These are phyloP conservation scores for Tympanoctomys barrerae DNA, from an alignment of 2,797 vertebrate genomes.

Conservation along the genomic window DNA sequence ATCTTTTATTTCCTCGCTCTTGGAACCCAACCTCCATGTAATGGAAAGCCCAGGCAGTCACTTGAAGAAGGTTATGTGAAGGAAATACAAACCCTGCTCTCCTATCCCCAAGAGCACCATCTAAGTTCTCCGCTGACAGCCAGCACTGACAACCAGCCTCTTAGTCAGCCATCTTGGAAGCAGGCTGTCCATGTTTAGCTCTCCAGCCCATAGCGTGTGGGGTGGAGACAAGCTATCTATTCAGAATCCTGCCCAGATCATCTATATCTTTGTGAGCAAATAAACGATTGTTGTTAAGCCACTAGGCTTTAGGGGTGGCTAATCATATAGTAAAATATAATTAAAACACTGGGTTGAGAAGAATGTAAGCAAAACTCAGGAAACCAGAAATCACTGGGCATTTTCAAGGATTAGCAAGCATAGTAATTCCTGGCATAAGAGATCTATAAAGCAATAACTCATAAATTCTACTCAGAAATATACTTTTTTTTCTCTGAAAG, in stretches of 20 bases:
- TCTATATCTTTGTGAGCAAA: conserved; percentile 9
- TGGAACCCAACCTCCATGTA: background rate
- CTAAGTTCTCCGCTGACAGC: background rate
- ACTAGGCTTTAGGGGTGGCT: background rate
- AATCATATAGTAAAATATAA: background rate
- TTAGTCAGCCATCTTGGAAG: background rate
- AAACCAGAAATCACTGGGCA: conserved; percentile 6
- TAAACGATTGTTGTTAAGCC: background rate
- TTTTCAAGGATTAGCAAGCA: background rate
- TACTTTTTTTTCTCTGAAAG: background rate
- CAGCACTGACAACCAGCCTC: background rate
- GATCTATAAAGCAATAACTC: background rate
- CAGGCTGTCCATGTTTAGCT: background rate
- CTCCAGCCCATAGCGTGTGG: background rate
- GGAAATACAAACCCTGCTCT: background rate
- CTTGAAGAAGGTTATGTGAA: background rate
- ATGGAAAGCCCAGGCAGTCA: background rate
- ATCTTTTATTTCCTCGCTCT: background rate
- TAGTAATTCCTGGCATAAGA: background rate
- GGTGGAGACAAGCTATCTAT: background rate
- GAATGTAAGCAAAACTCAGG: background rate
- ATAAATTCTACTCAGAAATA: background rate
- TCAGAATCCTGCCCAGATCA: background rate
- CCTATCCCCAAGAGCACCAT: background rate
- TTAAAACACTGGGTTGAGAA: background rate